Evolutionary conservation across 2,113 vertebrate species (phyloP).

Genomic region (Sula dactylatra): DNA sequence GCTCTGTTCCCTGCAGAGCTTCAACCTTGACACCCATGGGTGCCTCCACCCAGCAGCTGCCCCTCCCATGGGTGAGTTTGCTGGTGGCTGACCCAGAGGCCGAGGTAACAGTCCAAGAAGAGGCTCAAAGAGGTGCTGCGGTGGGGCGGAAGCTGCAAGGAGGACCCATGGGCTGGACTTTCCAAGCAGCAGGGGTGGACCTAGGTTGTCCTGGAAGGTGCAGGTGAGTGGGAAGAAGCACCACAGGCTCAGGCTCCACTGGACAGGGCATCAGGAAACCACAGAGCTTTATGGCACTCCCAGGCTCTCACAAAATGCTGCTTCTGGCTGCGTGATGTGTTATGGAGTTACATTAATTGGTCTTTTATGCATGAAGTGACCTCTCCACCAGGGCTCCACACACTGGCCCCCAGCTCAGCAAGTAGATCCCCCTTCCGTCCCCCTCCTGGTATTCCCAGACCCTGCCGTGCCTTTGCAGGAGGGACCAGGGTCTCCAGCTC

Average conservation of each 20-base stretch:
- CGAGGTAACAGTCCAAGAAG: background rate
- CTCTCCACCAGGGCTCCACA: background rate
- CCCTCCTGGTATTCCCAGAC: background rate
- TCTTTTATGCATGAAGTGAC: background rate
- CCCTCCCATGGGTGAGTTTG: background rate
- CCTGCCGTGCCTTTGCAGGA: background rate
- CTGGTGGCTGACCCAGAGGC: background rate
- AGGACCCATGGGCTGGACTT: background rate
- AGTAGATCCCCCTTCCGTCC: rapidly evolving
- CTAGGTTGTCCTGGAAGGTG: background rate
- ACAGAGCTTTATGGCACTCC: background rate
- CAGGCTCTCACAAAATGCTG: background rate
- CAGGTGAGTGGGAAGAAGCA: background rate
- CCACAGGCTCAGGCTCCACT: background rate
- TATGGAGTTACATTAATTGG: background rate
- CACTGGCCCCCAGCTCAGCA: background rate
- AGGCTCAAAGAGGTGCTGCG: background rate
- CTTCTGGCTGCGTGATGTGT: background rate
- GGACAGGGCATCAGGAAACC: background rate
- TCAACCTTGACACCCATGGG: background rate
- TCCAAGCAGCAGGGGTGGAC: background rate
- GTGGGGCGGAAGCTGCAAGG: background rate
- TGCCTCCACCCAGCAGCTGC: background rate
- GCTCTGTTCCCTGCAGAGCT: background rate
- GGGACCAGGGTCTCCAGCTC: background rate